These are phyloP conservation scores for Dicyrtomina minuta DNA, from an alignment of 2,888 invertebrate species.

Conservation along the genomic window DNA sequence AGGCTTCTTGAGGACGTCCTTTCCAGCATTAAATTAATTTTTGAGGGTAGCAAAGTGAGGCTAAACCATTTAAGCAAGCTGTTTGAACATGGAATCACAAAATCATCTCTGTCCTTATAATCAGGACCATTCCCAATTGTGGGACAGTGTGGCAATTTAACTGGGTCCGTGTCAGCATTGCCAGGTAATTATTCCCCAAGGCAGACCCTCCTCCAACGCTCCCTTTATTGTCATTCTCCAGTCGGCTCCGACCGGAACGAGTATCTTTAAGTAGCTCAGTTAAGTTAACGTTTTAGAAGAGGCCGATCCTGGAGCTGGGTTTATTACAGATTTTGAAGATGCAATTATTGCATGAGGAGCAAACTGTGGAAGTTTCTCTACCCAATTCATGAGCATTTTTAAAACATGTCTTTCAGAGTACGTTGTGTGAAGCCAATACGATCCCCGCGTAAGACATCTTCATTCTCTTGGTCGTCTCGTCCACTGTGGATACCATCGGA, in stretches of 20 bases:
- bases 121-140: constrained; percentile 28
- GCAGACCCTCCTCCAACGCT: too few relatives aligned
- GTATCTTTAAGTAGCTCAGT: constrained; percentile 49
- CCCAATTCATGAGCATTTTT: constrained; percentile 65
- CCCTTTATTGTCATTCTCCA: neutral
- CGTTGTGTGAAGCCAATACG: constrained; percentile 75
- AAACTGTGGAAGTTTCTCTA: constrained; percentile 25
- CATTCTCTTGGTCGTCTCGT: constrained; percentile 40
- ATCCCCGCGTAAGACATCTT: constrained; percentile 62
- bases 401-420: constrained; percentile 76
- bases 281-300: constrained; percentile 13
- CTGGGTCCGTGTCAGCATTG: constrained; percentile 11
- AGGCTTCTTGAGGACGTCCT: constrained; percentile 39
- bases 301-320: too few relatives aligned
- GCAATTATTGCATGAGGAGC: too few relatives aligned
- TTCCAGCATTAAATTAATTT: constrained; percentile 44
- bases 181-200: too few relatives aligned
- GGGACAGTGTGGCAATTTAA: neutral
- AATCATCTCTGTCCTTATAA: constrained; percentile 37
- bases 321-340: neutral
- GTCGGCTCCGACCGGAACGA: constrained; percentile 29
- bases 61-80: constrained; percentile 44
- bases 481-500: constrained; percentile 47
- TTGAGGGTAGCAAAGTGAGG: constrained; percentile 42
- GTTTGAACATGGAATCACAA: constrained; percentile 46